Conservation (phyloP, 1,140 invertebrate genomes). For the Pemphigus obesinymphae region DNA sequence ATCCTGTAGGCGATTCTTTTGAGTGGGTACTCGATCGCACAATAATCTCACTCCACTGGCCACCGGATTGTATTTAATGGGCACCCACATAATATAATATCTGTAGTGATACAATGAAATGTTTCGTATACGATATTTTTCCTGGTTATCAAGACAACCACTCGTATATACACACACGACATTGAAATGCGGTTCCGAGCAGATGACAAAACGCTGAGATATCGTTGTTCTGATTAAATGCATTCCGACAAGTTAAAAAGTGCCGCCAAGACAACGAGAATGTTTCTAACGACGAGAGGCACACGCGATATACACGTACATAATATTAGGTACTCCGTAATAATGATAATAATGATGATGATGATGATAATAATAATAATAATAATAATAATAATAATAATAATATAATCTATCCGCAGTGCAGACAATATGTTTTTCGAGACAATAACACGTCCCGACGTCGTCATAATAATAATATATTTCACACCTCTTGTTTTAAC, state of each 20-base stretch:
- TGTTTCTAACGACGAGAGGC: background rate
- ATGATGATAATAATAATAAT: too few species aligned
- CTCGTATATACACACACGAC: background rate
- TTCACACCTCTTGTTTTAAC: too few species aligned
- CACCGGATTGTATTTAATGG: too few species aligned
- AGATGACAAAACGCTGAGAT: background rate
- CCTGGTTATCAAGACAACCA: background rate
- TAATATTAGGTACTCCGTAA: too few species aligned
- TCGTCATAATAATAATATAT: background rate
- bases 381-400: background rate
- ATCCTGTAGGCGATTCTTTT: too few species aligned
- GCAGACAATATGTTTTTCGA: background rate
- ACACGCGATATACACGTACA: background rate
- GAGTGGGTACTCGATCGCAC: too few species aligned
- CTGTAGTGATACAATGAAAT: too few species aligned
- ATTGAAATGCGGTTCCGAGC: background rate
- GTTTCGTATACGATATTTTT: too few species aligned
- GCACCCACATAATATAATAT: too few species aligned
- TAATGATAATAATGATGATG: too few species aligned
- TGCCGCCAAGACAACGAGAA: background rate
- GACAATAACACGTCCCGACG: background rate
- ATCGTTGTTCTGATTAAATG: background rate
- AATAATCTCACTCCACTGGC: too few species aligned
- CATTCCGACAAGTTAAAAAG: background rate
- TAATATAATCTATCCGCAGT: background rate